Conservation (phyloP, 2,113 vertebrate genomes). For the Brachyistius frenatus region DNA sequence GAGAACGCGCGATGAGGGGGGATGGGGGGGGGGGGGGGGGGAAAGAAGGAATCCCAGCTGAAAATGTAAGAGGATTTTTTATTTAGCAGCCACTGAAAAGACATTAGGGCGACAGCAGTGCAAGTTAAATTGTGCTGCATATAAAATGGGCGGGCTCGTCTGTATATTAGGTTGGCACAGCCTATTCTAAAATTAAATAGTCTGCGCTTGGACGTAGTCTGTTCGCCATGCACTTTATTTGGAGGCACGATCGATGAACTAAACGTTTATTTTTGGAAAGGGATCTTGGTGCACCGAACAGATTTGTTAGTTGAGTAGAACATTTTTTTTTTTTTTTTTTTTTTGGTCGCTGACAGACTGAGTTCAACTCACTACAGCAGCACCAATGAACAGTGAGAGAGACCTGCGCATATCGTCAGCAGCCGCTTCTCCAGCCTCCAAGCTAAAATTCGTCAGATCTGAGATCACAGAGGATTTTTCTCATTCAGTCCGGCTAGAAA, state of each 20-base stretch:
- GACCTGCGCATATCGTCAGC: conserved; percentile 88
- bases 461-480: conserved; percentile 83
- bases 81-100: conserved; percentile 85
- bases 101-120: conserved; percentile 91
- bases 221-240: conserved; percentile 90
- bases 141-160: conserved; percentile 94
- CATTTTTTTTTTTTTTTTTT: conserved; percentile 34
- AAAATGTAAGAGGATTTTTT: conserved; percentile 89
- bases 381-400: conserved; percentile 87
- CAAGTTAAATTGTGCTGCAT: conserved; percentile 96
- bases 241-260: conserved; percentile 50
- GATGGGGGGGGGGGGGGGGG: conserved; percentile 4
- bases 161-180: conserved; percentile 90
- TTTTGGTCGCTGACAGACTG: conserved; percentile 79
- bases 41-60: conserved; percentile 75
- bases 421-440: conserved; percentile 83
- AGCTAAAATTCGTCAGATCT: conserved; percentile 85
- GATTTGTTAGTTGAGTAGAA: conserved; percentile 79
- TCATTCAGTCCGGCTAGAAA: conserved; percentile 72
- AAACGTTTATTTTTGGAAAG: conserved; percentile 83
- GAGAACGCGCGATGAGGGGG: conserved; percentile 29
- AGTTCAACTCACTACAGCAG: conserved; percentile 89
- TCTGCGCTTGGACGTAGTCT: conserved; percentile 91
- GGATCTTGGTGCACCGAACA: conserved; percentile 71
- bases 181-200: conserved; percentile 93